Evolutionary conservation across 2,888 invertebrate species (phyloP), one percentile per base, ranked within the genome.

Genomic region (Leptopilina drosophilae): DNA sequence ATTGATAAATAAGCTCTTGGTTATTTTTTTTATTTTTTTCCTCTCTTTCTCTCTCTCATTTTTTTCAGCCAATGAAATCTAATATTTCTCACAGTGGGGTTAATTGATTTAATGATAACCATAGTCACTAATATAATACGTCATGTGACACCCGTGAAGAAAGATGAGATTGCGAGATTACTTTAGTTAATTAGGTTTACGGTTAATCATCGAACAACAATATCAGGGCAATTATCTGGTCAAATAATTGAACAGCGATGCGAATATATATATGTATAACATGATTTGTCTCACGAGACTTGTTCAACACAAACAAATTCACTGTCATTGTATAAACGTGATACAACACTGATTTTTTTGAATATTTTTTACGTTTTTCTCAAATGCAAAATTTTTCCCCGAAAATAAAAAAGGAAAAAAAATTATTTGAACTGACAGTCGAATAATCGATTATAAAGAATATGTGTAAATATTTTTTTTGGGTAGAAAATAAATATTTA

Each of bases 341-440:
- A 62, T 62, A 83, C 81, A 77, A 81, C 46, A 78, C 81, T 83
- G 79, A 83, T 83, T 83, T 82, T 80, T 82, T 33, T 33, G 2
- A 2, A 33, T 33, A 33, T 33, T 33, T 33, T 33, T 1, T 5
- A 33, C 5, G 33, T 3, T 33, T 33, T 33, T 33, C 33, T 3
- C 33, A 33, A 33, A 33, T 33, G 33, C 0, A 33, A 33, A 33
- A 33, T 33, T 33, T 33, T 33, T 33, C 5, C 33, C 5, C 33
- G 33, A 33, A 33, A 4, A 33, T 33, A 33, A 33, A 33, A 33
- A 33, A 3, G 5, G 3, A 33, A 33, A 33, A 33, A 33, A 33
- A 33, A 33, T 33, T 33, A 33, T 33, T 33, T 33, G 2, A 20
- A 20, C 1, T 1, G 20, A 20, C 20, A 20, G 1, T 20, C 20